These are phyloP conservation scores for Notodonta dromedarius DNA, from an alignment of 2,888 invertebrate genomes.

Conservation along the genomic window DNA sequence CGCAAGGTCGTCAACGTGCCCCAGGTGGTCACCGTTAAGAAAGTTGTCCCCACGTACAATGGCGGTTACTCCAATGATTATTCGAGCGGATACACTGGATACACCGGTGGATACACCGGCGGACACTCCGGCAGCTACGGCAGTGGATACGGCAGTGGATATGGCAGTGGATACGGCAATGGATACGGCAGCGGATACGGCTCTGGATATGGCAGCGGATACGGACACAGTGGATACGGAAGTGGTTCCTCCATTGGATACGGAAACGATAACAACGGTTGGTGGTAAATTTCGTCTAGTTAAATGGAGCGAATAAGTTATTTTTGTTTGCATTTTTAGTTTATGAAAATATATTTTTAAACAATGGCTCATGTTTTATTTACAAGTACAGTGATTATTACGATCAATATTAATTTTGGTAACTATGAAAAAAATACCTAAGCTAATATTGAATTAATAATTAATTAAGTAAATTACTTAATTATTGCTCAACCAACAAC, in stretches of 20 bases:
- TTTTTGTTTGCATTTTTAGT: neutral
- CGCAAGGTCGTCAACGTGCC: slow-evolving; percentile 59
- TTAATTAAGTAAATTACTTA: too few relatives aligned
- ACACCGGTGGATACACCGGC: slow-evolving; percentile 19
- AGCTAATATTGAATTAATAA: too few relatives aligned
- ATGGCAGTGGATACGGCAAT: slow-evolving; percentile 18
- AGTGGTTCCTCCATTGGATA: slow-evolving; percentile 6
- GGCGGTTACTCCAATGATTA: slow-evolving; percentile 28
- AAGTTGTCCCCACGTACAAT: slow-evolving; percentile 51
- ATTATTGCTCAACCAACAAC: too few relatives aligned
- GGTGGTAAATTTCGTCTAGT: slow-evolving; percentile 4
- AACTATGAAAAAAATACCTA: too few relatives aligned
- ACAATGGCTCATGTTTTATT: neutral
- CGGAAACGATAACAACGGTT: neutral
- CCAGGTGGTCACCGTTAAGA: slow-evolving; percentile 62
- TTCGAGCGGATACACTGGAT: slow-evolving; percentile 24
- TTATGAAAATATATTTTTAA: neutral
- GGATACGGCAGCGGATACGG: slow-evolving; percentile 20
- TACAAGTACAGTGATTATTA: neutral
- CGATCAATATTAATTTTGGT: too few relatives aligned
- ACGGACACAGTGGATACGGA: slow-evolving; percentile 16
- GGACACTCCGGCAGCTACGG: slow-evolving; percentile 6
- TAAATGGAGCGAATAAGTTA: neutral
- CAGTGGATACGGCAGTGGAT: slow-evolving; percentile 13
- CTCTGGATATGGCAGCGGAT: slow-evolving; percentile 17